Conservation (phyloP, 2,113 vertebrate genomes). For the Mirza zaza region DNA sequence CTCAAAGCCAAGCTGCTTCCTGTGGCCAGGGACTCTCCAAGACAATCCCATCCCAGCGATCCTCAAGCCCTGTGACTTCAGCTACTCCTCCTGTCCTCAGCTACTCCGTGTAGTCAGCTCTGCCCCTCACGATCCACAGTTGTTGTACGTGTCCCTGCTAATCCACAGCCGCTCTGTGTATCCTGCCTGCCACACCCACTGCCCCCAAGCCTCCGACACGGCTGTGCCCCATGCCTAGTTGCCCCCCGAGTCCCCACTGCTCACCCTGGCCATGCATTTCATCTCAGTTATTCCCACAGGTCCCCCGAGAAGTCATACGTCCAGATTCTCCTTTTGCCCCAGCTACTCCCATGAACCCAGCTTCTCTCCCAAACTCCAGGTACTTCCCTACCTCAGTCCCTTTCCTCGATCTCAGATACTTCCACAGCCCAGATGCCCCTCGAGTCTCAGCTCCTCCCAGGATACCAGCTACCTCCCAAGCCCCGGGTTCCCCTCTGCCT, state of each 20-base stretch:
- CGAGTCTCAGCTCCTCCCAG: not conserved
- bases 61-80: not conserved
- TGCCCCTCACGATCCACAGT: not conserved
- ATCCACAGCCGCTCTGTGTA: not conserved
- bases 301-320: not conserved
- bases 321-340: not conserved
- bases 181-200: not conserved
- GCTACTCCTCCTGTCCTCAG: not conserved
- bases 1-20: not conserved
- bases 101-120: too few relatives aligned
- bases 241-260: not conserved
- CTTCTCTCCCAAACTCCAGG: not conserved
- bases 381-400: not conserved
- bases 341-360: not conserved
- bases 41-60: not conserved
- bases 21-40: not conserved
- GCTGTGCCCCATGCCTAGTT: not conserved
- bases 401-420: not conserved
- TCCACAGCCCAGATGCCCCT: not conserved
- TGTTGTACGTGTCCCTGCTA: rapidly evolving
- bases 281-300: not conserved
- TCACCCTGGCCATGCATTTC: not conserved
- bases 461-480: not conserved
- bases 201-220: not conserved
- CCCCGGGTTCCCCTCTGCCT: not conserved